These are phyloP conservation scores for Tetranychus truncatus DNA, from an alignment of 2,888 invertebrate genomes.

Conservation along the genomic window DNA sequence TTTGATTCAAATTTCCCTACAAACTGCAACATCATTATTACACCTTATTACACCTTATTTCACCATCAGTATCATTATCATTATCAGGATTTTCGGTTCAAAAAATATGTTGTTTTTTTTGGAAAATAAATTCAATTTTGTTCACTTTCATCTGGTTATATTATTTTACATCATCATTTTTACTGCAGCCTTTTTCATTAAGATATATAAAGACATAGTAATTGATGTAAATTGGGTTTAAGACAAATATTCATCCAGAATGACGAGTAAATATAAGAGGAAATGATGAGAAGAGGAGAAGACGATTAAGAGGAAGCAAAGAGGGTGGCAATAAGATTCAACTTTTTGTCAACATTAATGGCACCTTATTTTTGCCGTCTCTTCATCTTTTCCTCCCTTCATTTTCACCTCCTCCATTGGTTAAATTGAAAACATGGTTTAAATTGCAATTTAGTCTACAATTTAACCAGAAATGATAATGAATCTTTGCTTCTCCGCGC, in stretches of 20 bases:
- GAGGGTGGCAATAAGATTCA: background rate
- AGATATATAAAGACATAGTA: background rate
- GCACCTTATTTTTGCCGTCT: constrained; percentile 2
- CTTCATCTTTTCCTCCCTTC: background rate
- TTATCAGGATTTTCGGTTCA: too few relatives aligned
- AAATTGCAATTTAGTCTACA: too few relatives aligned
- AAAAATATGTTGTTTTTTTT: too few relatives aligned
- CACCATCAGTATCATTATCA: too few relatives aligned
- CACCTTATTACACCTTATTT: too few relatives aligned
- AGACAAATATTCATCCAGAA: background rate
- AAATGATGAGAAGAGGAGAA: background rate
- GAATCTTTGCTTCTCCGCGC: too few relatives aligned
- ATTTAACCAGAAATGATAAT: too few relatives aligned
- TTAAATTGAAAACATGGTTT: too few relatives aligned
- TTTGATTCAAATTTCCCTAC: too few relatives aligned
- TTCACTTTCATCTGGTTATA: too few relatives aligned
- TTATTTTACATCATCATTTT: background rate
- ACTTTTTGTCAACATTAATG: background rate
- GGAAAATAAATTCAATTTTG: too few relatives aligned
- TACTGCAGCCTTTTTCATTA: background rate
- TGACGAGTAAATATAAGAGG: background rate
- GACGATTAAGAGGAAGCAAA: background rate
- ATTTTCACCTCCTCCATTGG: background rate
- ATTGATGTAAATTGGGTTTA: constrained; percentile 1
- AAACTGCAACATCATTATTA: too few relatives aligned